phyloP scores from a whole-genome alignment of 2,113 vertebrate species.

The Hystrix cristata region DNA sequence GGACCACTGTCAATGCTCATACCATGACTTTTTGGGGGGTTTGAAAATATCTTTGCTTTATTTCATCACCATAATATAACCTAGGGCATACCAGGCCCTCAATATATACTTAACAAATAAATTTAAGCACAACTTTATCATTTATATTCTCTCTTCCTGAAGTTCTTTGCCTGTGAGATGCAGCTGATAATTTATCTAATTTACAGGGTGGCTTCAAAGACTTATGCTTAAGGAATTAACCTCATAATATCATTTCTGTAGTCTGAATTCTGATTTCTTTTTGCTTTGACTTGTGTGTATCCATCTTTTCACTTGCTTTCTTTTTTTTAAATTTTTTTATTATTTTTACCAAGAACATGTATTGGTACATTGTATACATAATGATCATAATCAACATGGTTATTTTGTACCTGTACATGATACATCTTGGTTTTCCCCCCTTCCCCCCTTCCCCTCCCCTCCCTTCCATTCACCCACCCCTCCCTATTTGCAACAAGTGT shows the following conservation, averaged over 20 bases:
- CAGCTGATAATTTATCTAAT: conserved; percentile 4
- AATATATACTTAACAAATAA: neutral
- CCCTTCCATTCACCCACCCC: too few species aligned
- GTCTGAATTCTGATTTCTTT: neutral
- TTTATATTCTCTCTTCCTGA: conserved; percentile 4
- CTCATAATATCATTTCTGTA: neutral
- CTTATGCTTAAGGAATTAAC: neutral
- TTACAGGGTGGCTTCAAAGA: conserved; percentile 14
- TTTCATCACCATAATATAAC: neutral
- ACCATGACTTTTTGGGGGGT: neutral
- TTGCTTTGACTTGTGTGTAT: neutral
- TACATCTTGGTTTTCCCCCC: too few species aligned
- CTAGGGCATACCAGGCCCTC: neutral
- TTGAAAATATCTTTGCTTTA: neutral
- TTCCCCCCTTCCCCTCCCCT: too few species aligned
- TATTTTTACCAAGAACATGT: too few species aligned
- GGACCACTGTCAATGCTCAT: neutral
- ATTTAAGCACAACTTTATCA: conserved; percentile 28
- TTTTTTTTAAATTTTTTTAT: too few species aligned
- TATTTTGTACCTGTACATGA: too few species aligned
- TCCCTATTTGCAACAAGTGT: too few species aligned
- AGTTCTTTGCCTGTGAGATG: conserved; percentile 11
- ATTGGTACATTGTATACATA: too few species aligned
- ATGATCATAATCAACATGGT: too few species aligned
- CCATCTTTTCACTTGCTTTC: neutral